Percentiles rank a stretch among this genome's conserved stretches.
phyloP scores from a whole-genome alignment of 2,113 vertebrate genomes.

The Benitochromis conjunctus region DNA sequence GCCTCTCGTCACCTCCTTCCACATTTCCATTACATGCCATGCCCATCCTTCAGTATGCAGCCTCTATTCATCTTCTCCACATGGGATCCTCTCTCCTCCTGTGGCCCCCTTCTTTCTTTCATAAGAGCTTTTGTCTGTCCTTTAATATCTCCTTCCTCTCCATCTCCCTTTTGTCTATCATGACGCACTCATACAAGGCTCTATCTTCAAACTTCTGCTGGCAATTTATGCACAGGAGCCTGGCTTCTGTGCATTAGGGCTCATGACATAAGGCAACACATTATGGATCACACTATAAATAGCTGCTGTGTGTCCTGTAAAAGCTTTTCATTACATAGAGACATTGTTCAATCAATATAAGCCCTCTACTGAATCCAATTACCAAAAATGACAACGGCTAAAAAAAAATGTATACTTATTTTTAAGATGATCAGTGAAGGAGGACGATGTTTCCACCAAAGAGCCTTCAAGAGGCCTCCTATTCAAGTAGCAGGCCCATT shows the following conservation, averaged over 20 bases:
- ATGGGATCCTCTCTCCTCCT: neutral
- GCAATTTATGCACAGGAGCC: slow-evolving; percentile 47
- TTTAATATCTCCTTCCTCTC: neutral
- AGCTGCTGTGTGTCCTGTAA: slow-evolving; percentile 47
- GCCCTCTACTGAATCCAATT: slow-evolving; percentile 42
- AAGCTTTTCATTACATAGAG: slow-evolving; percentile 73
- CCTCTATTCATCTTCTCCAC: neutral
- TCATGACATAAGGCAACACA: neutral
- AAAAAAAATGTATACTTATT: slow-evolving; percentile 8
- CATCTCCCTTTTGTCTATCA: slow-evolving; percentile 14
- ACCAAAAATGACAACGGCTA: slow-evolving; percentile 19
- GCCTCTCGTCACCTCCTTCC: neutral
- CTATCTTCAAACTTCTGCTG: slow-evolving; percentile 35
- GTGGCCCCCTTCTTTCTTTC: neutral
- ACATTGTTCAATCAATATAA: slow-evolving; percentile 59
- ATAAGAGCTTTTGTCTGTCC: slow-evolving; percentile 11
- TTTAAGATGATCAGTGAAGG: neutral
- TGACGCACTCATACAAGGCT: slow-evolving; percentile 11
- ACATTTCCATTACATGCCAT: slow-evolving; percentile 17
- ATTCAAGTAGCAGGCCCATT: slow-evolving; percentile 3
- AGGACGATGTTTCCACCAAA: neutral
- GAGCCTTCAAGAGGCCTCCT: slow-evolving; percentile 15
- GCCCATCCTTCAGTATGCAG: slow-evolving; percentile 5
- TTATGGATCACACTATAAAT: slow-evolving; percentile 64
- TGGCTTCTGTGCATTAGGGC: slow-evolving; percentile 39